phyloP scores from a whole-genome alignment of 2,797 vertebrate genomes.

The Enteromius argenteus region DNA sequence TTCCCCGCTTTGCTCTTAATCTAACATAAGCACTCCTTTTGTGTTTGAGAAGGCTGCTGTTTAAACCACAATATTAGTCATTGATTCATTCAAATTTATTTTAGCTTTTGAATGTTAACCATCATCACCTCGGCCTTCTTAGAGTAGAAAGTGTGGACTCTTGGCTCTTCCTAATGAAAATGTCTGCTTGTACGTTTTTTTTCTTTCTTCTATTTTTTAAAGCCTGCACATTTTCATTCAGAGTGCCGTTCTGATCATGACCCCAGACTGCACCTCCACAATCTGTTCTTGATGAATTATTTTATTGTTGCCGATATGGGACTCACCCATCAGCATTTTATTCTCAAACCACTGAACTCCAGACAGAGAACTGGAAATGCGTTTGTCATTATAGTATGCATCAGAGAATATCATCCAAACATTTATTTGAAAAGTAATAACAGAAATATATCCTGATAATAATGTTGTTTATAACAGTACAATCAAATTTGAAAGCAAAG shows the following conservation, averaged over 20 bases:
- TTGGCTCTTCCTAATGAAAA: constrained; percentile 5
- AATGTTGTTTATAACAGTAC: not conserved
- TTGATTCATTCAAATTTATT: constrained; percentile 4
- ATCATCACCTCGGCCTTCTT: not conserved
- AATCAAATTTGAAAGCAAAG: not conserved
- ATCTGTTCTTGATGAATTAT: constrained; percentile 23
- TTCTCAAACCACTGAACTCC: constrained; percentile 2
- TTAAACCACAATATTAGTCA: not conserved
- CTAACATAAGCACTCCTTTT: not conserved
- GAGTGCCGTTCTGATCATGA: not conserved
- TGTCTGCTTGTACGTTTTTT: not conserved
- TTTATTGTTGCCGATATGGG: constrained; percentile 10
- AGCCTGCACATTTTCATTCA: constrained; percentile 16
- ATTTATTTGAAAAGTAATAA: not conserved
- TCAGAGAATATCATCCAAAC: constrained; percentile 2
- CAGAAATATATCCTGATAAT: not conserved
- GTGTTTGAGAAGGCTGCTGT: not conserved
- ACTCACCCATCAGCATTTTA: not conserved
- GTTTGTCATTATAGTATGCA: not conserved
- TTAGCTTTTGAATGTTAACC: constrained; percentile 10
- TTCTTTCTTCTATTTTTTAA: not conserved
- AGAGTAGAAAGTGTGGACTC: constrained; percentile 4
- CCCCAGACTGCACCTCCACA: constrained; percentile 20
- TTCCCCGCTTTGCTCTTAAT: not conserved
- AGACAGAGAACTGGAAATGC: constrained; percentile 5